Conservation (phyloP, 2,113 vertebrate species). For the Entosphenus tridentatus region DNA sequence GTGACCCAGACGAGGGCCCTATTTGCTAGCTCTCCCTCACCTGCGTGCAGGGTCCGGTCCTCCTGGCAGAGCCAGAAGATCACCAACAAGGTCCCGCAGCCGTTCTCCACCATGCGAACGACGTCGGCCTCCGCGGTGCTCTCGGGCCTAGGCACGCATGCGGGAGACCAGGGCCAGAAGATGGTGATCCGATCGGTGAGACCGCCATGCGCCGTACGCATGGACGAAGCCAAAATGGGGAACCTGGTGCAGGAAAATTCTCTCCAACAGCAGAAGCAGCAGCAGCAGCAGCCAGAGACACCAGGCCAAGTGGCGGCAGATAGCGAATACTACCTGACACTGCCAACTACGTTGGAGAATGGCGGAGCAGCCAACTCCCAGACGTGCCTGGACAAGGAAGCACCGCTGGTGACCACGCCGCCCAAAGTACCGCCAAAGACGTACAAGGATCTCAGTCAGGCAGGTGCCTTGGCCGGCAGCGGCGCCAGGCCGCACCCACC, state of each 20-base stretch:
- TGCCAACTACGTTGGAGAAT: not conserved
- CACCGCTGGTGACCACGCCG: not conserved
- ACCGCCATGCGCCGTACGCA: not conserved
- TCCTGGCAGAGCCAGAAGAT: conserved; percentile 1
- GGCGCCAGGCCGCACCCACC: no score
- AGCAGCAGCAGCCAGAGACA: not conserved
- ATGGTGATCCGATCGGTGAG: not conserved
- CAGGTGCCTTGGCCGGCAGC: no score
- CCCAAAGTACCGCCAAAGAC: conserved; percentile 5
- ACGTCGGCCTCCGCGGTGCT: not conserved
- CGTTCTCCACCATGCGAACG: not conserved
- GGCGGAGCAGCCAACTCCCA: not conserved
- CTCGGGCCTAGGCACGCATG: not conserved
- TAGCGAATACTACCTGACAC: not conserved
- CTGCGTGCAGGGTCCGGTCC: no score
- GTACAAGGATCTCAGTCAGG: conserved; percentile 1
- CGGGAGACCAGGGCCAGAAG: not conserved
- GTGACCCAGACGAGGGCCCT: no score
- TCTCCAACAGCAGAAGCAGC: not conserved
- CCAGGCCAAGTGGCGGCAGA: not conserved
- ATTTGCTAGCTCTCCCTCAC: no score
- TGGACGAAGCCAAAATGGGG: not conserved
- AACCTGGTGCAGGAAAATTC: not conserved
- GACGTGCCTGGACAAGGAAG: not conserved
- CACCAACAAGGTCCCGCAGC: conserved; percentile 3